Evolutionary conservation across 2,113 vertebrate species (phyloP).

Genomic region (Cairina moschata): DNA sequence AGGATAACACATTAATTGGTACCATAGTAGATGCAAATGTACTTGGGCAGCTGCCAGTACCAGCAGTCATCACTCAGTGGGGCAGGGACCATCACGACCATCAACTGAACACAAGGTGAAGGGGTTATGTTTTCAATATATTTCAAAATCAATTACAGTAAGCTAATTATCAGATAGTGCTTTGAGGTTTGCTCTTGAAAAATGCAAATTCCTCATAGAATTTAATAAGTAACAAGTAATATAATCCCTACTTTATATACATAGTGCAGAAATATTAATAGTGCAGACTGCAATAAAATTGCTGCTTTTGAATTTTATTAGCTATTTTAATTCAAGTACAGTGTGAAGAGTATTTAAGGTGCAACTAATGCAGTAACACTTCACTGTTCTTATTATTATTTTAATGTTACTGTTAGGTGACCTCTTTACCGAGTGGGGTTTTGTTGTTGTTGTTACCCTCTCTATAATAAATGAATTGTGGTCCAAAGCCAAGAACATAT

Average conservation of each 20-base stretch:
- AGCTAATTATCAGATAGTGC: constrained; percentile 22
- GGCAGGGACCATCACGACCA: background rate
- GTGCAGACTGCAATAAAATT: background rate
- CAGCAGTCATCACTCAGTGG: background rate
- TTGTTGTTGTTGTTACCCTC: background rate
- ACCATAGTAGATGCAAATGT: background rate
- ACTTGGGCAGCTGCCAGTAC: background rate
- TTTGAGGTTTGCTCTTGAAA: constrained; percentile 38
- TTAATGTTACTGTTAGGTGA: background rate
- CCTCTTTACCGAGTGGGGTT: background rate
- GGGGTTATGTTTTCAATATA: background rate
- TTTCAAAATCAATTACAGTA: constrained; percentile 41
- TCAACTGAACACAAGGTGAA: constrained; percentile 7
- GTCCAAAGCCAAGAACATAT: background rate
- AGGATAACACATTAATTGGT: background rate
- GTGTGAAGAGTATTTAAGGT: background rate
- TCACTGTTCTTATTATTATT: background rate
- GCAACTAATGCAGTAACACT: background rate
- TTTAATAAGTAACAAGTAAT: background rate
- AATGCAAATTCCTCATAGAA: background rate
- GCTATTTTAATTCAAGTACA: constrained; percentile 4
- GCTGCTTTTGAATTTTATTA: constrained; percentile 14
- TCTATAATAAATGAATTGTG: background rate
- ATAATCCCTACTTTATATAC: background rate
- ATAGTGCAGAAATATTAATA: background rate